These are phyloP conservation scores for Sthenelais limicola DNA, from an alignment of 2,888 invertebrate genomes.

Conservation along the genomic window DNA sequence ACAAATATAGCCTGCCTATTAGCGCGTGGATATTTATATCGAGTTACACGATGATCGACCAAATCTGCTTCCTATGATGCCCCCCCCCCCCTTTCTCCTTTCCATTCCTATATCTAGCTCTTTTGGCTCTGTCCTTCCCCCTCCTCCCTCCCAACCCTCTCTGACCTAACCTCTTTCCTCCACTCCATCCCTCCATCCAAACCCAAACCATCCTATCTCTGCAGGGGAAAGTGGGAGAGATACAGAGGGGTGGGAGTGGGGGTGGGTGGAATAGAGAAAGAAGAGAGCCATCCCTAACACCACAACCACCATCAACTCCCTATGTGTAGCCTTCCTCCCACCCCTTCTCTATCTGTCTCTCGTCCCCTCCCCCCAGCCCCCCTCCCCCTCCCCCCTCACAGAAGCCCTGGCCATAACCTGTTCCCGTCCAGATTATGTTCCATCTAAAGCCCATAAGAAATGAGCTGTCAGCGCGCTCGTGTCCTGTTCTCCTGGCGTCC, in stretches of 20 bases:
- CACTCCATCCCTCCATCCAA: neutral
- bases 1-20: too few species aligned
- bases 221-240: too few species aligned
- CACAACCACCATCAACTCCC: too few species aligned
- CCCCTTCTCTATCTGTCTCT: neutral
- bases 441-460: conserved; percentile 30
- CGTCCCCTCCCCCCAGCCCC: neutral
- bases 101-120: neutral
- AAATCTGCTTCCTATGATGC: too few species aligned
- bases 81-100: neutral
- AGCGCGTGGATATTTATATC: too few species aligned
- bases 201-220: neutral
- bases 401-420: conserved; percentile 18
- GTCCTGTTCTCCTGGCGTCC: neutral
- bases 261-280: too few species aligned
- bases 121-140: neutral
- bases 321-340: too few species aligned
- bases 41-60: too few species aligned
- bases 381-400: neutral
- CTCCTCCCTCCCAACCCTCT: neutral
- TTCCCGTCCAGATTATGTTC: conserved; percentile 30
- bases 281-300: too few species aligned
- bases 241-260: too few species aligned
- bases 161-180: conserved; percentile 5
- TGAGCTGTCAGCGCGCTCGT: conserved; percentile 21